phyloP scores from a whole-genome alignment of 2,888 invertebrate species.

The Chironomus tentans region DNA sequence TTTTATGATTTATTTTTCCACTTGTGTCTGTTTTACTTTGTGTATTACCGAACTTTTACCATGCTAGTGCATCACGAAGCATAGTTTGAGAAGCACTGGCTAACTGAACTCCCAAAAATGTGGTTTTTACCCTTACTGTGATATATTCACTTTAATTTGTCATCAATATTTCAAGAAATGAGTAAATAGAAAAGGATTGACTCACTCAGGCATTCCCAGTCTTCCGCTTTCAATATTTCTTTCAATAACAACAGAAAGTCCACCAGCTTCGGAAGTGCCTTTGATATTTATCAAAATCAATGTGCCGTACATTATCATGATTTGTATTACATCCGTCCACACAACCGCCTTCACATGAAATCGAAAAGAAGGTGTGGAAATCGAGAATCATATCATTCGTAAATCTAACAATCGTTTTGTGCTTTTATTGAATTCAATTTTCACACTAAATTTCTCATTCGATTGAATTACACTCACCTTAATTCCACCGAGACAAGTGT shows the following conservation, averaged over 20 bases:
- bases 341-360: constrained; percentile 45
- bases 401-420: too few relatives aligned
- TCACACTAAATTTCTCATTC: not conserved
- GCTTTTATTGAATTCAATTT: too few relatives aligned
- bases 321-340: constrained; percentile 75
- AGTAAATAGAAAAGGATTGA: constrained; percentile 11
- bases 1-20: too few relatives aligned
- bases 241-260: constrained; percentile 50
- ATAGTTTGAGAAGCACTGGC: too few relatives aligned
- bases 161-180: constrained; percentile 3
- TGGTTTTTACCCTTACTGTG: too few relatives aligned
- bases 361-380: constrained; percentile 43
- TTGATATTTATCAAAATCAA: constrained; percentile 63
- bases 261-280: constrained; percentile 64
- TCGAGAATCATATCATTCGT: constrained; percentile 32
- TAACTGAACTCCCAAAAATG: too few relatives aligned
- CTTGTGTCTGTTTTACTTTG: too few relatives aligned
- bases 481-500: constrained; percentile 61
- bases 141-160: too few relatives aligned
- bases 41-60: too few relatives aligned
- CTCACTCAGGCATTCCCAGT: constrained; percentile 60
- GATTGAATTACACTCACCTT: not conserved
- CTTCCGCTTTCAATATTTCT: constrained; percentile 60
- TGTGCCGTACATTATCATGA: constrained; percentile 63
- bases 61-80: too few relatives aligned